A percentile compares a stretch with the other conserved stretches of the same genome.
Evolutionary conservation across 37 sponge, comb jelly and placozoan genomes (phyloP).

Genomic region (Cladorhizidae sp.): DNA sequence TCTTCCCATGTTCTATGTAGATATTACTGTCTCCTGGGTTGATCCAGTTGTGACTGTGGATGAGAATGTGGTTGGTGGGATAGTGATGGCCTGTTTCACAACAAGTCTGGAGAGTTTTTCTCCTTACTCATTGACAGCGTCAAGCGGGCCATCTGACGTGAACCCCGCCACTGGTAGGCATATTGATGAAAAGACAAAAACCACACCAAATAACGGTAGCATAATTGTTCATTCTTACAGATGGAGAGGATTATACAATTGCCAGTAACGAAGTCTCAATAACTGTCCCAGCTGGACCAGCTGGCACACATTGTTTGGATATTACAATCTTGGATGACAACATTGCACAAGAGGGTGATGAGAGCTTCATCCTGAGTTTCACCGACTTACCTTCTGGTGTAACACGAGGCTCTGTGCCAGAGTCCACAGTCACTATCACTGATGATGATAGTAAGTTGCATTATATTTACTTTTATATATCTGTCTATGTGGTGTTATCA

Average conservation of each 20-base stretch:
- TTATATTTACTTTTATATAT: background rate
- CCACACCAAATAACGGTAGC: background rate
- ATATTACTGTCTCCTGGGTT: background rate
- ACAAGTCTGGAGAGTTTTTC: background rate
- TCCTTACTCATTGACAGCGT: background rate
- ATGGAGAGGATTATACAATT: background rate
- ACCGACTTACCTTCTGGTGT: constrained; percentile 13
- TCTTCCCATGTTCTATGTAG: background rate
- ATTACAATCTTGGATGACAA: constrained; percentile 6
- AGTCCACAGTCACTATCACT: constrained; percentile 12
- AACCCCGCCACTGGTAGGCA: constrained; percentile 2
- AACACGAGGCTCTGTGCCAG: background rate
- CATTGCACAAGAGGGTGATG: constrained; percentile 12
- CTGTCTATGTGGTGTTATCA: background rate
- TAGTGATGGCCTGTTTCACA: background rate
- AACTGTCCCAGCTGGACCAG: background rate
- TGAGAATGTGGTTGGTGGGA: background rate
- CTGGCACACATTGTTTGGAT: background rate
- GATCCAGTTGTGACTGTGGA: background rate
- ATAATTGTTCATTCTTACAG: background rate
- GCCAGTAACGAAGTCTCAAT: background rate
- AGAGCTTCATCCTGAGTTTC: constrained; percentile 10
- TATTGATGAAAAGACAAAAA: background rate
- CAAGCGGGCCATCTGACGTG: background rate
- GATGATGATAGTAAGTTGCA: constrained; percentile 27